phyloP scores from a whole-genome alignment of 2,113 vertebrate genomes.

The Lepisosteus osseus region DNA sequence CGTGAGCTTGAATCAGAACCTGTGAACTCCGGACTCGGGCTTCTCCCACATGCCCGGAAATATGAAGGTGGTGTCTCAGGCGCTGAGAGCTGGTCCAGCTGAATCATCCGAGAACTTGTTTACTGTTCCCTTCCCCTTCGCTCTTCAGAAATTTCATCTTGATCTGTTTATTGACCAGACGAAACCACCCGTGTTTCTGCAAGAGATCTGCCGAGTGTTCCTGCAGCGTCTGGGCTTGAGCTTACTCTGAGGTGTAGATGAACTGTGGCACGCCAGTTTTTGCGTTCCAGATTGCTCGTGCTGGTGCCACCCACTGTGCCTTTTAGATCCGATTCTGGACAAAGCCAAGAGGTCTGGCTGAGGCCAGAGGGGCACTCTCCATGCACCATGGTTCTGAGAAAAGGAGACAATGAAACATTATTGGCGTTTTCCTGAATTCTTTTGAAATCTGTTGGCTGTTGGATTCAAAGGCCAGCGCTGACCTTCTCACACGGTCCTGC shows the following conservation, averaged over 20 bases:
- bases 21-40: too few species aligned
- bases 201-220: neutral
- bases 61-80: too few species aligned
- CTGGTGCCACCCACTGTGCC: neutral
- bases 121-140: neutral
- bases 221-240: neutral
- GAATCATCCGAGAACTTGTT: neutral
- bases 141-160: constrained; percentile 1
- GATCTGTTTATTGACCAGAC: neutral
- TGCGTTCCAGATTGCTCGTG: neutral
- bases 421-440: neutral
- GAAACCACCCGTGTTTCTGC: constrained; percentile 1
- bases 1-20: too few species aligned
- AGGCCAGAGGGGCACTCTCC: neutral
- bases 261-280: neutral
- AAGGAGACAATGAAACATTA: neutral
- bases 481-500: too few species aligned
- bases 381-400: neutral
- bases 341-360: neutral
- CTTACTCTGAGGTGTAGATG: neutral
- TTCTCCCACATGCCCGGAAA: too few species aligned
- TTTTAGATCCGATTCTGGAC: neutral
- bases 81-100: neutral
- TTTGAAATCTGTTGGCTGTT: too few species aligned
- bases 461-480: too few species aligned